A percentile compares a stretch with the other conserved stretches of the same genome.
These are phyloP conservation scores for Smutsia gigantea DNA, from an alignment of 2,797 vertebrate species.

Conservation along the genomic window DNA sequence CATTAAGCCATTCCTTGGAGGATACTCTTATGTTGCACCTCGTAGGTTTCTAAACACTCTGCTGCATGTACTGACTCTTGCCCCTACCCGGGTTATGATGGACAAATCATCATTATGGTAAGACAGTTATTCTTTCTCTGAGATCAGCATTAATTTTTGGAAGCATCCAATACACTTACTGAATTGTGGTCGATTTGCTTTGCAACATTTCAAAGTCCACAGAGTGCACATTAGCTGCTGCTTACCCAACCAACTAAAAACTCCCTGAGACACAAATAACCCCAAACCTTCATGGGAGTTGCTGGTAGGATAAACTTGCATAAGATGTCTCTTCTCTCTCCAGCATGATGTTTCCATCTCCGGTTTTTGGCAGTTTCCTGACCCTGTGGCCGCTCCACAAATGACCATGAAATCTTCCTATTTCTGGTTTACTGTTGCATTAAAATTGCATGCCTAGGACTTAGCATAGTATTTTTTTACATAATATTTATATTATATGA, in stretches of 20 bases:
- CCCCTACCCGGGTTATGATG: background rate
- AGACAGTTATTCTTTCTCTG: background rate
- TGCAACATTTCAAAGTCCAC: background rate
- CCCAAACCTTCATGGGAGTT: background rate
- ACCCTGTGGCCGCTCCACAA: background rate
- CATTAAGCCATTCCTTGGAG: background rate
- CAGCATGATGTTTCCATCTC: background rate
- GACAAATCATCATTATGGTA: background rate
- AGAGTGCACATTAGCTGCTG: background rate
- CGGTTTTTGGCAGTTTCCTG: background rate
- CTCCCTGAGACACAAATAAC: background rate
- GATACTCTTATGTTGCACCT: background rate
- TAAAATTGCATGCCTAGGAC: background rate
- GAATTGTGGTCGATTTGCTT: background rate
- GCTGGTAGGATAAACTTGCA: background rate
- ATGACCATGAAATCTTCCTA: background rate
- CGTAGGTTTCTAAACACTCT: background rate
- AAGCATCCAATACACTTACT: background rate
- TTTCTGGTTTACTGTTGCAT: background rate
- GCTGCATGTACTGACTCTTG: background rate
- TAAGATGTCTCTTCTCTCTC: background rate
- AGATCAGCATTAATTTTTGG: background rate
- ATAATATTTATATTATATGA: background rate
- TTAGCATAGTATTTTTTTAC: background rate
- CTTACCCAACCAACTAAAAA: no score